Base-by-base conservation (phyloP, 2,888 invertebrate genomes). In the Rutpela maculata region DNA sequence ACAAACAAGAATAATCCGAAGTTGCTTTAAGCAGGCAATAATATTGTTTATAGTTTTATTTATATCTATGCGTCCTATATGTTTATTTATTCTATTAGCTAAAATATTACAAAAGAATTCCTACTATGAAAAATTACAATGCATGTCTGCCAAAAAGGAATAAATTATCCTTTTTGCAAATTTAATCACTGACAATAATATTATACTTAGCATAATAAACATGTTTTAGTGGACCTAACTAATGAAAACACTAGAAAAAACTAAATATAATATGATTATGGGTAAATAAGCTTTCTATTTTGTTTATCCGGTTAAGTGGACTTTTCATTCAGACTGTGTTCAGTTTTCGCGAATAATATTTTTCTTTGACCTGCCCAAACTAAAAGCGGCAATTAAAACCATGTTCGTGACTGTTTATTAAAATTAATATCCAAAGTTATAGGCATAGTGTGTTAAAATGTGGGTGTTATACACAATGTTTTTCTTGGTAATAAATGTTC, bases 211-310 rank as follows among this genome's bases (percentile, higher is more conserved):
- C n/a, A 50, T 50, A n/a, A n/a, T 6, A 31, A 38, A 38, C 38
- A 26, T 18, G 38, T 55, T 67, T 67, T 55, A 55, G 38, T 12
- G 17, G 18, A 65, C 65, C 65, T 18, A 43, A 19, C 65, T 26
- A 67, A 67, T 55, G 55, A 67, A 67, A 67, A 67, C 9, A 55
- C 18, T 50, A 35, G 19, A 19, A 1, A 22, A 67, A 55, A 43
- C 17, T 38, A 18, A 18, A 67, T 19, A 50, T 22, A 19, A 43
- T n/a, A 15, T 9, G 26, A 55, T 67, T 55, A 43, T 55, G 55
- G 11, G 55, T 67, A 67, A 67, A 55, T 55, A 67, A 55, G 22
- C 22, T n/a, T 38, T 18, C n/a, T 55, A 19, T 11, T 67, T 50
- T 55, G 67, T 67, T 67, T 67, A 55, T 50, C 59, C 19, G 22